Conservation (phyloP, 2,797 vertebrate genomes). For the Hypotaenidia okinawae region DNA sequence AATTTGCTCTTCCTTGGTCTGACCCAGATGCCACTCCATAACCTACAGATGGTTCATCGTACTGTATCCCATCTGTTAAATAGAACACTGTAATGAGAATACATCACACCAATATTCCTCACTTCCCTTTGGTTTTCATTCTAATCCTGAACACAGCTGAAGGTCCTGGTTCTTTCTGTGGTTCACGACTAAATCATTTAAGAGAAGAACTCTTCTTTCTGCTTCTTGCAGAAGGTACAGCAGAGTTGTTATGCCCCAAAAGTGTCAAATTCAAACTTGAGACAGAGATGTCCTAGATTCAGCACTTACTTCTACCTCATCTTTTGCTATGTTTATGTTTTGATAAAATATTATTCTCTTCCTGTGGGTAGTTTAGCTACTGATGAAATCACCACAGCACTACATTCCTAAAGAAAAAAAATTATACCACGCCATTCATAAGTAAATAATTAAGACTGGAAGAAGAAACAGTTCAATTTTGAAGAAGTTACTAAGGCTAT, state of each 20-base stretch:
- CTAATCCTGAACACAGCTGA: constrained; percentile 41
- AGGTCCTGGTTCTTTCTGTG: constrained; percentile 27
- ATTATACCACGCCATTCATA: not conserved
- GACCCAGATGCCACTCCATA: constrained; percentile 59
- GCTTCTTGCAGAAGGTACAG: not conserved
- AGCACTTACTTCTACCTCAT: not conserved
- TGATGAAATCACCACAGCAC: not conserved
- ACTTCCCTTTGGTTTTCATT: constrained; percentile 51
- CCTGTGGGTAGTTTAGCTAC: not conserved
- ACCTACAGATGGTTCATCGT: constrained; percentile 68
- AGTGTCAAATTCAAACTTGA: not conserved
- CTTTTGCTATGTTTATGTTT: not conserved
- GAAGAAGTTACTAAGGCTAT: not conserved
- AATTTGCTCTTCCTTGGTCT: constrained; percentile 49
- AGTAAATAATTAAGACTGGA: not conserved
- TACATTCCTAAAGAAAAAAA: not conserved
- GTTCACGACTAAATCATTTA: constrained; percentile 6
- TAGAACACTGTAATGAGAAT: constrained; percentile 63
- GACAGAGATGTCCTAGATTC: not conserved
- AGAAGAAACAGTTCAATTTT: not conserved
- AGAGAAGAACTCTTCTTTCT: constrained; percentile 17
- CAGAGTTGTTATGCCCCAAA: not conserved
- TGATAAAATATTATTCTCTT: not conserved
- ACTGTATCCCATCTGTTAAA: constrained; percentile 65
- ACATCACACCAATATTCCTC: constrained; percentile 48